Evolutionary conservation across 2,113 vertebrate genomes (phyloP), one percentile per base, ranked within the genome.

Genomic region (Equus przewalskii): DNA sequence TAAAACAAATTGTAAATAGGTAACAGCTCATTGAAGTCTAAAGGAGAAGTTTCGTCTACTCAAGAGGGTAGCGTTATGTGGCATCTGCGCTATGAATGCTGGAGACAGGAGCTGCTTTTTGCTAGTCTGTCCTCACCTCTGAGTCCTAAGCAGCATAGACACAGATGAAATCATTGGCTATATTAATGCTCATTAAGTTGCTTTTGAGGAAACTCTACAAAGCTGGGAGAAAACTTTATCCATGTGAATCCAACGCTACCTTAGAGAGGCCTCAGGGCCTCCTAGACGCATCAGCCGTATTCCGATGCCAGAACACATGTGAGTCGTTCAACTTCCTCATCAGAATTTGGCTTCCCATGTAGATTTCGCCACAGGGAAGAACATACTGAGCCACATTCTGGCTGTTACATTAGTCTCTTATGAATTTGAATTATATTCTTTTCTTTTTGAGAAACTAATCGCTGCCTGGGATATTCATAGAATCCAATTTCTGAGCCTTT

Each of bases 361-460:
- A 36, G 26, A 36, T 80, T 98, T 96, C 64, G 94, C 75, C 76
- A 96, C 36, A 90, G 90, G 70, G 62, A 89, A 92, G 87, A 44
- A 58, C 78, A 70, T 70, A 90, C 36, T 80, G 60, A 96, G 51
- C n/a, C 78, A 69, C 28, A 65, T 76, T 84, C 80, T 0, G 22
- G 65, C 65, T 97, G 51, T 94, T 85, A 49, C 51, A 73, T 96
- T 85, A 76, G 67, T 95, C 24, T 82, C 82, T 92, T 69, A 73
- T 91, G 78, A 91, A 79, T 72, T 86, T 73, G 69, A 96, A 89
- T 97, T 88, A 78, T 26, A 9, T 18, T 58, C 56, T 92, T 97
- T 91, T 96, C n/a, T 89, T 93, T 96, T 85, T 28, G 46, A 95
- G 81, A 97, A 96, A 78, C 30, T 26, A 91, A 83, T 94, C 26